Conservation (phyloP, 1,140 invertebrate species). For the Lerema accius region DNA sequence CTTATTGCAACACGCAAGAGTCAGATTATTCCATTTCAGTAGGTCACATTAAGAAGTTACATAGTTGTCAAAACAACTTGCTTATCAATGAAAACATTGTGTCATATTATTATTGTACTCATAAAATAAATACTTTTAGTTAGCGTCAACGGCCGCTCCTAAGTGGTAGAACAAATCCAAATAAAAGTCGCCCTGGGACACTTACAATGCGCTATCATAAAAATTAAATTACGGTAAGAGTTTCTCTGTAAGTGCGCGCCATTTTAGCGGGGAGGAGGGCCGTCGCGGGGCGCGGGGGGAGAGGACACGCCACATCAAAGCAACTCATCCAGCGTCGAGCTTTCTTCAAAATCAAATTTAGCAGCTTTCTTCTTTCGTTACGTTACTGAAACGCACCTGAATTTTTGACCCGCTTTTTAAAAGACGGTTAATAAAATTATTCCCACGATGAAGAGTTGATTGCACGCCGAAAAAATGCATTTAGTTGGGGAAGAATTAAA, state of each 20-base stretch:
- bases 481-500: neutral
- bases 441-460: neutral
- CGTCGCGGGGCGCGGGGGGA: constrained; percentile 44
- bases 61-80: no score
- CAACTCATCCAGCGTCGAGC: constrained; percentile 58
- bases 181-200: constrained; percentile 68
- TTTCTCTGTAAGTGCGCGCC: constrained; percentile 76
- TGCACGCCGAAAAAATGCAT: constrained; percentile 4
- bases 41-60: no score
- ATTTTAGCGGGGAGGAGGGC: constrained; percentile 57
- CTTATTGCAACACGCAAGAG: no score
- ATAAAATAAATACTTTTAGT: constrained; percentile 34
- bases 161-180: constrained; percentile 62
- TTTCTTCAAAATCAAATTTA: constrained; percentile 79
- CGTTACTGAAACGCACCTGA: constrained; percentile 55
- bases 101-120: no score
- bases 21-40: no score
- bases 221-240: constrained; percentile 81
- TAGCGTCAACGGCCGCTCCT: constrained; percentile 38
- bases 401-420: constrained; percentile 44
- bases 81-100: no score
- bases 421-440: constrained; percentile 12
- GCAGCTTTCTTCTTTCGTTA: constrained; percentile 77
- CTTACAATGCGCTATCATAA: constrained; percentile 81
- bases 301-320: constrained; percentile 71